Evolutionary conservation across 2,797 vertebrate genomes (phyloP).

Genomic region (Anniella stebbinsi): DNA sequence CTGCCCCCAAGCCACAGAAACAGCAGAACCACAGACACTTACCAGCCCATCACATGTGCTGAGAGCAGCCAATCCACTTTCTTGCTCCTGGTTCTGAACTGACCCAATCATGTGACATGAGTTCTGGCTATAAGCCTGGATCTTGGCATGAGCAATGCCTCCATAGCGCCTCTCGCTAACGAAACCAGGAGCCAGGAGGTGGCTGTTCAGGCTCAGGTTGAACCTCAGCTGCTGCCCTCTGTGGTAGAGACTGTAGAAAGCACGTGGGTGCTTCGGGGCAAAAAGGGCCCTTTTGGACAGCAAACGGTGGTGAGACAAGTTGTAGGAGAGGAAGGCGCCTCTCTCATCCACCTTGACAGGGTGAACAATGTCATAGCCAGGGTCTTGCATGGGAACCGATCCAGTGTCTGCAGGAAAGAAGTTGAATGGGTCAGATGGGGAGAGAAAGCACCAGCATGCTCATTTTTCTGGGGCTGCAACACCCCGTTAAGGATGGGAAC

Average conservation of each 20-base stretch:
- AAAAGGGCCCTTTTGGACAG: constrained; percentile 84
- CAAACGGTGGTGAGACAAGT: constrained; percentile 85
- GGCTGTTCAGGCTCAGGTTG: constrained; percentile 90
- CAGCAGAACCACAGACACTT: constrained; percentile 69
- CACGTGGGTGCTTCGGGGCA: constrained; percentile 48
- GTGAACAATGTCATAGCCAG: constrained; percentile 85
- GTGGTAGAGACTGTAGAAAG: constrained; percentile 88
- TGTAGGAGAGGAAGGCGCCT: constrained; percentile 91
- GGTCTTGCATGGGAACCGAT: not conserved
- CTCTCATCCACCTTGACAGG: constrained; percentile 88
- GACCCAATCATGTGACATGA: constrained; percentile 91
- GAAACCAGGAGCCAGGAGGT: constrained; percentile 89
- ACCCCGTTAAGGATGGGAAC: not conserved
- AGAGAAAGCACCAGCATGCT: not conserved
- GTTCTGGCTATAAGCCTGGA: constrained; percentile 66
- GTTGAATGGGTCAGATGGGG: not conserved
- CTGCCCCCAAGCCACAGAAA: not conserved
- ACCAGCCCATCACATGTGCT: constrained; percentile 95
- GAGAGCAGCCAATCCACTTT: constrained; percentile 86
- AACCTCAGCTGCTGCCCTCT: constrained; percentile 84
- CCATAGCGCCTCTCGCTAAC: constrained; percentile 87
- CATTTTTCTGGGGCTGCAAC: not conserved
- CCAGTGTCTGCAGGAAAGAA: constrained; percentile 60
- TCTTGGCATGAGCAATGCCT: constrained; percentile 79
- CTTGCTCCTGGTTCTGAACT: constrained; percentile 78